Base-by-base conservation (phyloP, 2,888 invertebrate genomes). In the Boloria euphrosyne region DNA sequence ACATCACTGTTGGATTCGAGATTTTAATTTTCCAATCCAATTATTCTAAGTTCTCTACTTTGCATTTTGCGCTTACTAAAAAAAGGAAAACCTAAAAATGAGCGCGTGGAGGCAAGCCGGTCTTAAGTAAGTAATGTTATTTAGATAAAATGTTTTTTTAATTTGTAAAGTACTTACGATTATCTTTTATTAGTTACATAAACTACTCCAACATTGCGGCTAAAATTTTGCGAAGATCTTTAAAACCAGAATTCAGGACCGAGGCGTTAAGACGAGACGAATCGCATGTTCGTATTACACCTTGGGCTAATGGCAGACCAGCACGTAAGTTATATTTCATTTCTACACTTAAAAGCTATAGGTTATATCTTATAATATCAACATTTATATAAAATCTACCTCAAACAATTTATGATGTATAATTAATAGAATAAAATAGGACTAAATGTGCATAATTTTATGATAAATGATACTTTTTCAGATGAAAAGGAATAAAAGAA, bases 181-280 rank as follows among this genome's bases (percentile, higher is more conserved):
- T 47, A 31, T 14, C 14, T 58, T 60, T 59, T 84, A 87, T 70
- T 85, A 99, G 98, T 93, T 99, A 99, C 93, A 96, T 99, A 87
- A 97, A 97, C 93, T 99, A 97, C 90, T 99, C 98, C 67, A 97
- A 96, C 86, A 97, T 99, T 81, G 98, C 98, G 79, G 98, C 98
- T 22, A 95, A 94, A 80, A 92, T 97, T 62, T 90, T 98, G 66
- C 94, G 98, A 68, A 94, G 95, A 80, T 94, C 97, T 14, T 85
- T 98, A 75, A 98, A 98, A 85, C 85, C 95, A 1, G 96, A 97
- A 53, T 76, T 95, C 0, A 94, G 94, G 74, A 91, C 87, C 22
- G 97, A 97, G 31, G 97, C 97, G 44, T 75, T 93, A 22, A 97
- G 96, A 82, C 94, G 98, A 69, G 95, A 96, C 77, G 95, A 94